Evolutionary conservation across 2,113 vertebrate species (phyloP).

Genomic region (Serilophus lunatus): DNA sequence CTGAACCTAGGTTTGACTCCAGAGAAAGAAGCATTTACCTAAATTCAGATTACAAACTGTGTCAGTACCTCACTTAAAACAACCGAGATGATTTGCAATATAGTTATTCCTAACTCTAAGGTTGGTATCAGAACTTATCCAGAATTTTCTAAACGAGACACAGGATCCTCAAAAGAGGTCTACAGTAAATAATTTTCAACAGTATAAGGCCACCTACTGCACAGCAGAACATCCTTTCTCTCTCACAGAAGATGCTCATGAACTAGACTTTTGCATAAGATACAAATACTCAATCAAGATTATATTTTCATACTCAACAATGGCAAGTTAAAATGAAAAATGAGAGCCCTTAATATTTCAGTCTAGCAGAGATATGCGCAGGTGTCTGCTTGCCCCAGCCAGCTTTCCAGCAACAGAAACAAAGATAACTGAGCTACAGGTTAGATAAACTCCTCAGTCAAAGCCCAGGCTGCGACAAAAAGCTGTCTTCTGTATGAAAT

Average conservation of each 20-base stretch:
- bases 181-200: background rate
- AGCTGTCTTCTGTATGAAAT: background rate
- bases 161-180: background rate
- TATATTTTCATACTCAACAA: background rate
- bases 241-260: background rate
- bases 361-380: background rate
- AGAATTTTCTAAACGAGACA: background rate
- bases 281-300: background rate
- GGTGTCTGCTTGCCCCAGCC: background rate
- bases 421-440: background rate
- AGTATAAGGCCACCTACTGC: background rate
- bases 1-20: background rate
- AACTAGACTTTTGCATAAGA: background rate
- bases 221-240: background rate
- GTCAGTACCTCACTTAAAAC: background rate
- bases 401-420: background rate
- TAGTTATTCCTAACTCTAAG: background rate
- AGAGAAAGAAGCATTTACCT: background rate
- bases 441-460: background rate
- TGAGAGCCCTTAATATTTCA: background rate
- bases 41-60: background rate
- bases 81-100: background rate
- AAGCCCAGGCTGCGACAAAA: background rate
- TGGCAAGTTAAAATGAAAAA: background rate
- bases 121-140: background rate